A percentile compares a stretch with the other conserved stretches of the same genome.
Conservation (phyloP, 2,113 vertebrate species). For the Litocranius walleri region DNA sequence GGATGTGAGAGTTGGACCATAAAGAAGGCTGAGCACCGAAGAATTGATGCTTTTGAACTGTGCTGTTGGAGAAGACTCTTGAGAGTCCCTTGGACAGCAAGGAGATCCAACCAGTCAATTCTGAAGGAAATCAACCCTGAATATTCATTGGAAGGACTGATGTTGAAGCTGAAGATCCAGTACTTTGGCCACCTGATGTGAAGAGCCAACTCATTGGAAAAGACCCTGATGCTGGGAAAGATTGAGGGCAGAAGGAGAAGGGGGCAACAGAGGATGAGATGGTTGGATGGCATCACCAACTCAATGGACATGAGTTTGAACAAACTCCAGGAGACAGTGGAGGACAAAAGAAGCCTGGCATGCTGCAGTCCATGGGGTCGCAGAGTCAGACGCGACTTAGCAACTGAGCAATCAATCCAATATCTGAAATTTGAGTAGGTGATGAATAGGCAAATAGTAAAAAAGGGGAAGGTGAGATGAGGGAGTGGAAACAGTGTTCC, state of each 20-base stretch:
- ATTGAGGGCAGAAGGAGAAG: neutral
- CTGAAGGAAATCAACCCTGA: neutral
- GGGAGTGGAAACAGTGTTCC: neutral
- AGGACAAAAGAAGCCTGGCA: neutral
- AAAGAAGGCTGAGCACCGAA: neutral
- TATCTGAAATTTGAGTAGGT: neutral
- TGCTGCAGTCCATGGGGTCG: neutral
- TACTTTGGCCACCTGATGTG: neutral
- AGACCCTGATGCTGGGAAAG: neutral
- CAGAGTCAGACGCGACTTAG: neutral
- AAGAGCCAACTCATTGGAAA: neutral
- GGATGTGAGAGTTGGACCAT: neutral
- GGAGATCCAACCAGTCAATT: neutral
- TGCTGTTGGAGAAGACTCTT: neutral
- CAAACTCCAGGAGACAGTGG: neutral
- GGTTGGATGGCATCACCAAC: neutral
- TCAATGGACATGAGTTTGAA: neutral
- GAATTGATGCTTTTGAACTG: neutral
- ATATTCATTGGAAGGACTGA: neutral
- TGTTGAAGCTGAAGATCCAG: neutral
- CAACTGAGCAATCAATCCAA: neutral
- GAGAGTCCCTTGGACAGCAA: neutral
- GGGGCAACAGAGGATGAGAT: neutral
- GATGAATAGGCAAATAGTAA: neutral
- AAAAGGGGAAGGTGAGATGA: neutral